Percentiles rank a stretch among this genome's conserved stretches.
phyloP scores from a whole-genome alignment of 2,113 vertebrate genomes.

The Gorsachius goisagi region DNA sequence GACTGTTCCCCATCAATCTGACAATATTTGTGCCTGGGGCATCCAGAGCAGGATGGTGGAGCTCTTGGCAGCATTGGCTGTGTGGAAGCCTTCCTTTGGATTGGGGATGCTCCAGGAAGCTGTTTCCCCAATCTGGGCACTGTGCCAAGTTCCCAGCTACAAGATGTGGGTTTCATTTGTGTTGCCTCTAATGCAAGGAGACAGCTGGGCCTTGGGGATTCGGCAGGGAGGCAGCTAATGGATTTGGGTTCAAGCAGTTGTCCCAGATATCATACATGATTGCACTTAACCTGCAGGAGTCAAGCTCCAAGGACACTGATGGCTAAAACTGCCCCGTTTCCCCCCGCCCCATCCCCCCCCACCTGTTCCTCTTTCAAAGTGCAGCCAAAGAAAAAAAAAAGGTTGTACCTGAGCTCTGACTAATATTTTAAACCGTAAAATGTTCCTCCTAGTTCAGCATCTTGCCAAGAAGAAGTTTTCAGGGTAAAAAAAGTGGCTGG shows the following conservation, averaged over 20 bases:
- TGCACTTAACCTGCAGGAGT: constrained; percentile 21
- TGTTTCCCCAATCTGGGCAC: not conserved
- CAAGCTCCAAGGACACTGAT: not conserved
- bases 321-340: not conserved
- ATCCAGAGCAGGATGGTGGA: not conserved
- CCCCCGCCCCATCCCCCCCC: not conserved
- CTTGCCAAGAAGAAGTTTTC: not conserved
- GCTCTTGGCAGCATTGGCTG: not conserved
- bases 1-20: not conserved
- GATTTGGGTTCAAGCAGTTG: constrained; percentile 59
- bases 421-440: not conserved
- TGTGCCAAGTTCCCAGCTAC: not conserved
- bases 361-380: not conserved
- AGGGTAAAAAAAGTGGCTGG: not conserved
- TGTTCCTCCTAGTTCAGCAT: not conserved
- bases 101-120: not conserved
- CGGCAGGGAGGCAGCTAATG: constrained; percentile 57
- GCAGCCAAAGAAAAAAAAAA: not conserved
- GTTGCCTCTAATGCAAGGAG: constrained; percentile 59
- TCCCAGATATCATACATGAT: constrained; percentile 45
- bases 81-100: not conserved
- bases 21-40: fast-evolving
- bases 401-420: not conserved
- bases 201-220: constrained; percentile 58
- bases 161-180: not conserved